These are phyloP conservation scores for Sarcophaga caerulescens DNA, from an alignment of 2,888 invertebrate genomes.

Conservation along the genomic window DNA sequence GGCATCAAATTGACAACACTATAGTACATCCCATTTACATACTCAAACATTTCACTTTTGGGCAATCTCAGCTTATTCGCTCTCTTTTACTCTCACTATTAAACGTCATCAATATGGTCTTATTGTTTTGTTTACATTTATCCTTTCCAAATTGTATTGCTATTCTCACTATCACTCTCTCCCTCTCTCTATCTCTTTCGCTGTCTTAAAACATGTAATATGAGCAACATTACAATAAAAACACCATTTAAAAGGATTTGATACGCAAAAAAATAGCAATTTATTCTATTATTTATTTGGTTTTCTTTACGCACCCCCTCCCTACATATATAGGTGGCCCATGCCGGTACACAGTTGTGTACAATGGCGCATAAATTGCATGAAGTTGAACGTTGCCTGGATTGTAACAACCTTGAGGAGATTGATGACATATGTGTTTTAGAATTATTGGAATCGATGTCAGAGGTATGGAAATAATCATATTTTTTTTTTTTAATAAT, in stretches of 20 bases:
- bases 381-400: constrained; percentile 84
- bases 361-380: constrained; percentile 89
- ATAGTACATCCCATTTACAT: too few species aligned
- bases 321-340: constrained; percentile 84
- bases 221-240: constrained; percentile 9
- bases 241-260: constrained; percentile 2
- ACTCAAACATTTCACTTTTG: neutral
- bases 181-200: neutral
- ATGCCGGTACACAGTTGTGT: constrained; percentile 87
- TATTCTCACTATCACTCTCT: too few species aligned
- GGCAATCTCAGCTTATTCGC: neutral
- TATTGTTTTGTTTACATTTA: constrained; percentile 29
- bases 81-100: neutral
- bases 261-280: neutral
- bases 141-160: neutral
- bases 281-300: constrained; percentile 20
- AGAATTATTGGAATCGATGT: constrained; percentile 88
- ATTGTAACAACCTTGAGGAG: constrained; percentile 74
- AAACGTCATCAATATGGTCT: constrained; percentile 40
- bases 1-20: too few species aligned
- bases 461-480: constrained; percentile 84
- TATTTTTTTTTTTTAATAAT: neutral
- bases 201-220: neutral
- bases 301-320: neutral
- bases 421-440: constrained; percentile 86